Conservation (phyloP, 2,888 invertebrate species). For the Lamproptera curius region DNA sequence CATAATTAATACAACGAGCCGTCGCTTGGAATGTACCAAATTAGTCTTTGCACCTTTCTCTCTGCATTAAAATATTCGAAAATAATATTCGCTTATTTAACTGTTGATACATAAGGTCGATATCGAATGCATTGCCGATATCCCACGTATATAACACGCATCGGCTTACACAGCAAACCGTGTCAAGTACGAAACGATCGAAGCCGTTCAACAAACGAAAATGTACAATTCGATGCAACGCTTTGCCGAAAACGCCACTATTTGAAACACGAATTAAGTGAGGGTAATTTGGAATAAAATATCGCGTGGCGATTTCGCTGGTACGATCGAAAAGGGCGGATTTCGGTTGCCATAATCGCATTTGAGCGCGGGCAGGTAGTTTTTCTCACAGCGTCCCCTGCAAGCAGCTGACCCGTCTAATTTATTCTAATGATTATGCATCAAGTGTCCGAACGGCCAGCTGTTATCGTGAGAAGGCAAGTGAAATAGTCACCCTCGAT, state of each 20-base stretch:
- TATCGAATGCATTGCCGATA: slow-evolving; percentile 9
- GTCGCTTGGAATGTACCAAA: too few species aligned
- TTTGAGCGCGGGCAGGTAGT: slow-evolving; percentile 48
- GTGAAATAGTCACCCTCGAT: slow-evolving; percentile 68
- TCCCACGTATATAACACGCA: slow-evolving; percentile 16
- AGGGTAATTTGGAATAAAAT: too few species aligned
- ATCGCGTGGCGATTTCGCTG: too few species aligned
- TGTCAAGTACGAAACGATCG: slow-evolving; percentile 16
- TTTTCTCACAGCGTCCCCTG: slow-evolving; percentile 48
- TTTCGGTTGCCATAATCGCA: slow-evolving; percentile 4
- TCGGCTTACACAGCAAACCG: slow-evolving; percentile 8
- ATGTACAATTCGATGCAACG: too few species aligned
- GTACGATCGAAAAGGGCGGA: slow-evolving; percentile 50
- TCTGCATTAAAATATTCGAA: too few species aligned
- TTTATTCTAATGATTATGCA: slow-evolving; percentile 67
- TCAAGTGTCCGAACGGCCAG: slow-evolving; percentile 40
- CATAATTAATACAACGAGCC: too few species aligned
- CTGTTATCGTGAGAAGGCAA: slow-evolving; percentile 68
- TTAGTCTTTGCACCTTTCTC: too few species aligned
- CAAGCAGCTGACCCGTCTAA: slow-evolving; percentile 66
- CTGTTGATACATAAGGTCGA: too few species aligned
- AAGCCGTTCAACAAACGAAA: too few species aligned
- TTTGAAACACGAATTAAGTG: too few species aligned
- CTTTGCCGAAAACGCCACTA: too few species aligned
- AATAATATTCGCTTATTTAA: too few species aligned